phyloP scores from a whole-genome alignment of 2,797 vertebrate genomes.

The Tragopan temminckii region DNA sequence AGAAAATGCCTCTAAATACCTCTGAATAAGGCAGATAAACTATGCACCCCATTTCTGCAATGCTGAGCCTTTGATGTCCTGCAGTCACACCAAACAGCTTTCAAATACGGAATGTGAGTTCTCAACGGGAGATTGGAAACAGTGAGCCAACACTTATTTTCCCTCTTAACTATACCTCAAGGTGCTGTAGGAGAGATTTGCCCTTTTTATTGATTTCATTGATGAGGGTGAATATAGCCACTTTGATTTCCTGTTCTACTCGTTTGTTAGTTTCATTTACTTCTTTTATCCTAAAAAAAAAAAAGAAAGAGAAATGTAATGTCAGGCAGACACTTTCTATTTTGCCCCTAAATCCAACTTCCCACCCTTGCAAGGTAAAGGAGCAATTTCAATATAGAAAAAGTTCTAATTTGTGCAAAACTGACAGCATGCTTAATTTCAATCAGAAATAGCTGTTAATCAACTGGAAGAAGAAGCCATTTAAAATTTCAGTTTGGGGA shows the following conservation, averaged over 20 bases:
- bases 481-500: background rate
- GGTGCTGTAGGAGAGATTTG: slow-evolving; percentile 95
- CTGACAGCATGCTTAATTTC: background rate
- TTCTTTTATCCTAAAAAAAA: slow-evolving; percentile 92
- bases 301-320: slow-evolving; percentile 35
- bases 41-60: background rate
- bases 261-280: slow-evolving; percentile 95
- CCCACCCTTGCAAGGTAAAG: background rate
- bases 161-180: slow-evolving; percentile 89
- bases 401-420: background rate
- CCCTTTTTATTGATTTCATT: slow-evolving; percentile 99
- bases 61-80: background rate
- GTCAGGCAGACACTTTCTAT: slow-evolving; percentile 59
- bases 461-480: background rate
- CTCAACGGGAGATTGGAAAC: slow-evolving; percentile 40
- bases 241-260: slow-evolving; percentile 99
- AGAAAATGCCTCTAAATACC: background rate
- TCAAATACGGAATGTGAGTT: background rate
- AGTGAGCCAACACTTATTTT: slow-evolving; percentile 32
- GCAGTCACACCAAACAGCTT: background rate
- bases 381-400: background rate
- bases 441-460: background rate
- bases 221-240: slow-evolving; percentile 98
- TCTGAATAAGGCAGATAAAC: background rate
- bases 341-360: background rate